Conservation (phyloP, 2,113 vertebrate genomes). For the Nycticorax nycticorax region DNA sequence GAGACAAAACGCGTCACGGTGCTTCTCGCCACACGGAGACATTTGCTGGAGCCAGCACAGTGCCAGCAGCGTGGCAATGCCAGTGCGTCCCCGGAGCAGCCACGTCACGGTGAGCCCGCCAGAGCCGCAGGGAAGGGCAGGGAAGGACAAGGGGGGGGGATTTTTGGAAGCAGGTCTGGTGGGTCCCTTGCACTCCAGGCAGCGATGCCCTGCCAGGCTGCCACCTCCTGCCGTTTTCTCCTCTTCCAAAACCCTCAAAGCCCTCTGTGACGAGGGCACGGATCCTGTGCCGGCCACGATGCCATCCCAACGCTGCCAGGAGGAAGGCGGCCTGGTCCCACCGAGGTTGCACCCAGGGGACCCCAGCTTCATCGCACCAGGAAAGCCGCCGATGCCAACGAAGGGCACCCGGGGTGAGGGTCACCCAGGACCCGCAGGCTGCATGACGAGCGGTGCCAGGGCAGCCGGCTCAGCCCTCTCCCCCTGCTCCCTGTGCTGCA, state of each 20-base stretch:
- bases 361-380: neutral
- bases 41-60: accelerated
- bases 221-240: neutral
- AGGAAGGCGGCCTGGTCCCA: neutral
- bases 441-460: accelerated
- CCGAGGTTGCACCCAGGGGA: neutral
- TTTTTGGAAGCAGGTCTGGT: neutral
- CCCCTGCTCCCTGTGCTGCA: accelerated
- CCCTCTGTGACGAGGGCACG: accelerated
- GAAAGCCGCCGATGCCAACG: accelerated
- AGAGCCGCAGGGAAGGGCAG: neutral
- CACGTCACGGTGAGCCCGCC: accelerated
- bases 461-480: neutral
- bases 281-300: accelerated
- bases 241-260: neutral
- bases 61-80: neutral
- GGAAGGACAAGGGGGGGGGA: neutral
- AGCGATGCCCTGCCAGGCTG: neutral
- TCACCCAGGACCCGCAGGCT: neutral
- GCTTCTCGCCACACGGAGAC: neutral
- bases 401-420: neutral
- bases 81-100: accelerated
- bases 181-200: neutral
- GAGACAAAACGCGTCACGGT: neutral
- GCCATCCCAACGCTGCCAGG: accelerated